phyloP scores from a whole-genome alignment of 2,797 vertebrate genomes.

The Amphiprion clarkii region DNA sequence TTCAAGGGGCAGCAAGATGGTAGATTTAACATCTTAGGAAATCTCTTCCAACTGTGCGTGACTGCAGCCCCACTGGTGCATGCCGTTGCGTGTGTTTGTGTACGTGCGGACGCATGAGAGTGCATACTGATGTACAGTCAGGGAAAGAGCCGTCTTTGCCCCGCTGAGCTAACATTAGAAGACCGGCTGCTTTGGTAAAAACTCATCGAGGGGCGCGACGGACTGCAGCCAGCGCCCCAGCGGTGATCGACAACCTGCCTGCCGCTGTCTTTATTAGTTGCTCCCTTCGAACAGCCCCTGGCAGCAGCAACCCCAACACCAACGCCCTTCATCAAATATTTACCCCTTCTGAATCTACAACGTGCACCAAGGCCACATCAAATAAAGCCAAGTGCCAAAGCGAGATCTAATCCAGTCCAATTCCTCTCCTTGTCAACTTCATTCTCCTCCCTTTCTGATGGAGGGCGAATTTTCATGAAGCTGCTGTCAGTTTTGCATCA shows the following conservation, averaged over 20 bases:
- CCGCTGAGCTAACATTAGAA: conserved; percentile 50
- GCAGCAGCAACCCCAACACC: conserved; percentile 61
- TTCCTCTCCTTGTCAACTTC: conserved; percentile 63
- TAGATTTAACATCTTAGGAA: conserved; percentile 75
- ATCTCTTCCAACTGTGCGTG: conserved; percentile 53
- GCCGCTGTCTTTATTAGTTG: conserved; percentile 77
- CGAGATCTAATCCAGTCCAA: conserved; percentile 74
- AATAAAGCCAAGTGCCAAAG: conserved; percentile 70
- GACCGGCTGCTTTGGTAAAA: conserved; percentile 60
- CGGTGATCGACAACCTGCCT: conserved; percentile 76
- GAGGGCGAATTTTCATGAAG: conserved; percentile 55
- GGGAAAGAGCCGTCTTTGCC: conserved; percentile 40
- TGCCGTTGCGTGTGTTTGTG: conserved; percentile 10
- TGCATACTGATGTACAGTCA: conserved; percentile 43
- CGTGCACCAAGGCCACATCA: conserved; percentile 64
- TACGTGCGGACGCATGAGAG: conserved; percentile 28
- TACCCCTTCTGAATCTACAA: conserved; percentile 71
- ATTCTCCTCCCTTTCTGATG: conserved; percentile 45
- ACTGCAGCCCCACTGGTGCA: conserved; percentile 29
- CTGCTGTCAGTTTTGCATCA: conserved; percentile 78
- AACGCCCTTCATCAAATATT: conserved; percentile 82
- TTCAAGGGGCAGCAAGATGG: conserved; percentile 80
- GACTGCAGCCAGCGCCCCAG: conserved; percentile 42
- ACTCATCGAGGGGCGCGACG: conserved; percentile 34
- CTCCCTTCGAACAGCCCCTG: conserved; percentile 64